Conservation (phyloP, 2,888 invertebrate species). For the Thereva nobilitata region DNA sequence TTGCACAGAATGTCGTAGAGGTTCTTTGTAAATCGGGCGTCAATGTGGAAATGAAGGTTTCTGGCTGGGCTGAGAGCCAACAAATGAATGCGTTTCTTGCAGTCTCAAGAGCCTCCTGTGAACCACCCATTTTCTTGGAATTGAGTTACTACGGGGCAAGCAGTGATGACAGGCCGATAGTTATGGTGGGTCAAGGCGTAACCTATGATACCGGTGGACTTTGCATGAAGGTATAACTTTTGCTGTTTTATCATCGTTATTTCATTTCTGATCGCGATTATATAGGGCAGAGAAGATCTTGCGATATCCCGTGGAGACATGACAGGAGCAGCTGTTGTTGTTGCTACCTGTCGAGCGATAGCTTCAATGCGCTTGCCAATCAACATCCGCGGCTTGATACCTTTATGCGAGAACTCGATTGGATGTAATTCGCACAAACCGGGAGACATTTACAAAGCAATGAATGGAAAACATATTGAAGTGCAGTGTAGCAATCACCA, state of each 20-base stretch:
- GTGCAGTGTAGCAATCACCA: constrained; percentile 77
- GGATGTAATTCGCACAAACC: constrained; percentile 75
- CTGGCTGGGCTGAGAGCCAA: constrained; percentile 75
- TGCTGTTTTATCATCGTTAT: not conserved
- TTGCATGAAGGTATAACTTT: constrained; percentile 62
- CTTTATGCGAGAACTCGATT: constrained; percentile 79
- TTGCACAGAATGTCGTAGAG: constrained; percentile 68
- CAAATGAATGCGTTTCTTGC: constrained; percentile 81
- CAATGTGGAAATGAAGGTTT: constrained; percentile 52
- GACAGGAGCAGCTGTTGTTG: constrained; percentile 80
- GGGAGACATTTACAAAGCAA: constrained; percentile 74
- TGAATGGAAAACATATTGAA: constrained; percentile 74
- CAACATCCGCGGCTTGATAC: constrained; percentile 73
- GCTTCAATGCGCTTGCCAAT: constrained; percentile 71
- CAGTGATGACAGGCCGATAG: constrained; percentile 67
- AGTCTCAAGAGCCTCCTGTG: constrained; percentile 75
- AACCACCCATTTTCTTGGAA: constrained; percentile 79
- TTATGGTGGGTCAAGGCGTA: constrained; percentile 72
- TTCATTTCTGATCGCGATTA: not conserved
- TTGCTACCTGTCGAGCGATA: constrained; percentile 71
- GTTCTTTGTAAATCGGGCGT: constrained; percentile 52
- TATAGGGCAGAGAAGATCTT: constrained; percentile 59
- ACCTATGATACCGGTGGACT: constrained; percentile 76
- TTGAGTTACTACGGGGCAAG: constrained; percentile 71
- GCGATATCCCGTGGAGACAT: constrained; percentile 78